Base-by-base conservation (phyloP, 2,797 vertebrate genomes). In the Sebastolobus alascanus region DNA sequence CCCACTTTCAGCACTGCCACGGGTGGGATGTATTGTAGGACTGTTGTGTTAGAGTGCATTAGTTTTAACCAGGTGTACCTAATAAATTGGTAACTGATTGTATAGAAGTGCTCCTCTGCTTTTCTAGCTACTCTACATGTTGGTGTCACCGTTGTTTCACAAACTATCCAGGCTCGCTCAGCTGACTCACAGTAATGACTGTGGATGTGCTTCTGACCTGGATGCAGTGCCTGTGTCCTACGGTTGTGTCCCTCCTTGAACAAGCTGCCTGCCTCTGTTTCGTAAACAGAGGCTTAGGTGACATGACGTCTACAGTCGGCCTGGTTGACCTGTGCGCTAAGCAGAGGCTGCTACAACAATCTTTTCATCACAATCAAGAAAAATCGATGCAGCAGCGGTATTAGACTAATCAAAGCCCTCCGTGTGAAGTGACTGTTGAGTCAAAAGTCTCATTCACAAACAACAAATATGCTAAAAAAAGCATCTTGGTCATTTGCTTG, bases 231-330 rank as follows among this genome's bases (percentile, higher is more conserved):
- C 79, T 85, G 67, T 83, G 60, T 80, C 80, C 85, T 27, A 2
- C 7, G 29, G 88, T 61, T 14, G 63, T 54, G 79, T 89, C 73
- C 84, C 69, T 84, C 82, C 87, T 84, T 87, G 76, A 84, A 69
- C 69, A 10, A 35, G 54, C 77, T 84, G 79, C 50, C 77, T 58
- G 64, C 38, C 50, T 86, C 67, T 85, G 83, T 88, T 92, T 90
- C 8, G 25, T 67, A 82, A 82, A 89, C 31, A 75, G 60, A 88
- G 58, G 68, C 73, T 86, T 80, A 58, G 78, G 71, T 86, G 73
- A 74, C 68, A 59, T 66, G 75, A 70, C 35, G 46, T 77, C 60
- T 77, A 35, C 38, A 38, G 69, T 64, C 52, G 29, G 75, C 67
- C 46, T 46, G 22, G 50, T 8, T 71, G 68, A 78, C 71, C 63